Evolutionary conservation across 2,113 vertebrate species (phyloP).

Genomic region (Leptocoma aspasia): DNA sequence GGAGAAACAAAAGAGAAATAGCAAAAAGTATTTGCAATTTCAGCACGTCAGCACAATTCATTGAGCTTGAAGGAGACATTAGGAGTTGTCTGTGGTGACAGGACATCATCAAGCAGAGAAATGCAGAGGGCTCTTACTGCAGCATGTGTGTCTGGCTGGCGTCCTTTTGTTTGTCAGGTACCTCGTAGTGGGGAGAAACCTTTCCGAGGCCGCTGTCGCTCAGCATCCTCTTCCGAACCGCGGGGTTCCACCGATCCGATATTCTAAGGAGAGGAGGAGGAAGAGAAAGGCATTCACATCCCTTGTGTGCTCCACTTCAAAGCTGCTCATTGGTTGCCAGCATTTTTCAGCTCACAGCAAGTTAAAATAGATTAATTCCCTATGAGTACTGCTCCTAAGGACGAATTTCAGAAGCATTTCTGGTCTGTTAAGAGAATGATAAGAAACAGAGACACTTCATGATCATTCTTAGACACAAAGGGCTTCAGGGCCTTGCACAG

Average conservation of each 20-base stretch:
- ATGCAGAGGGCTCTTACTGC: slow-evolving; percentile 72
- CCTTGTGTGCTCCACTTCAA: fast-evolving
- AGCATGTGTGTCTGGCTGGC: slow-evolving; percentile 72
- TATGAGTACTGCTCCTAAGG: background rate
- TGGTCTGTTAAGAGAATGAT: background rate
- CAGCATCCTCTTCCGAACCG: slow-evolving; percentile 73
- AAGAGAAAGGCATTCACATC: background rate
- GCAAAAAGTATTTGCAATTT: background rate
- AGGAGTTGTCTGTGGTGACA: background rate
- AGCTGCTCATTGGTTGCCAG: background rate
- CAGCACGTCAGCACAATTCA: background rate
- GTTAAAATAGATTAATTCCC: background rate
- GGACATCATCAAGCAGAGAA: slow-evolving; percentile 23
- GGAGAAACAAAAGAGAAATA: background rate
- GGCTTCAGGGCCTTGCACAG: background rate
- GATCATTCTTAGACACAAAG: background rate
- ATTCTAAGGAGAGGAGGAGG: slow-evolving; percentile 45
- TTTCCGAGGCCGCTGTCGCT: slow-evolving; percentile 69
- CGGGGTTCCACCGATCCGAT: slow-evolving; percentile 76
- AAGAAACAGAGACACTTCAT: background rate
- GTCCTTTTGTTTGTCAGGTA: slow-evolving; percentile 72
- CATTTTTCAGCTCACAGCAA: background rate
- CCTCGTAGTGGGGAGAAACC: slow-evolving; percentile 69
- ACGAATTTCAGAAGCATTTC: background rate
- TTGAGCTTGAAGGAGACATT: background rate